Conservation (phyloP, 2,113 vertebrate genomes). For the Xiphias gladius region DNA sequence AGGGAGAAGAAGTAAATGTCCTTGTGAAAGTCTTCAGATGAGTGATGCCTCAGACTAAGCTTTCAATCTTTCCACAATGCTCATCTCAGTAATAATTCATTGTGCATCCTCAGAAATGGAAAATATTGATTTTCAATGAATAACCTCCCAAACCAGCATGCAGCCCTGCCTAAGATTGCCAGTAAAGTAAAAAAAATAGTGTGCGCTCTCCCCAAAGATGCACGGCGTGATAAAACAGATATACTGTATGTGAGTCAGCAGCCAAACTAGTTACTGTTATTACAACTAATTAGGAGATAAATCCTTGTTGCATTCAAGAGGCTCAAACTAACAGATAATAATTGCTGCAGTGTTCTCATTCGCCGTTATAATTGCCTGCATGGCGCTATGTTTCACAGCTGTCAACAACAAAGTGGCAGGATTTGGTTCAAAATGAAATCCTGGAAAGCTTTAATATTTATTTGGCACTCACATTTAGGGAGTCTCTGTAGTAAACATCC, state of each 20-base stretch:
- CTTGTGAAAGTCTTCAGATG: constrained; percentile 77
- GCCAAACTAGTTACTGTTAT: constrained; percentile 53
- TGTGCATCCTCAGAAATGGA: constrained; percentile 80
- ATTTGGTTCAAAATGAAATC: constrained; percentile 41
- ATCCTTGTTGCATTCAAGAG: constrained; percentile 49
- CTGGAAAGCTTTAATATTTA: constrained; percentile 56
- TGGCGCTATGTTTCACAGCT: constrained; percentile 47
- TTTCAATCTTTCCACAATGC: constrained; percentile 76
- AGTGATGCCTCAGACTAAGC: constrained; percentile 71
- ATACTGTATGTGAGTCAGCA: constrained; percentile 5
- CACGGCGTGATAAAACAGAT: constrained; percentile 39
- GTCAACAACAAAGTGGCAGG: constrained; percentile 52
- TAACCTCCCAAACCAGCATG: constrained; percentile 72
- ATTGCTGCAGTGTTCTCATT: constrained; percentile 52
- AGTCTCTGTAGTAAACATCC: constrained; percentile 24
- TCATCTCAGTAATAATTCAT: constrained; percentile 81
- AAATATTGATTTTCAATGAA: constrained; percentile 83
- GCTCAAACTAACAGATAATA: constrained; percentile 61
- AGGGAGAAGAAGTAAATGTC: constrained; percentile 69
- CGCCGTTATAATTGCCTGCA: constrained; percentile 62
- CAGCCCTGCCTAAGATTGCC: constrained; percentile 45
- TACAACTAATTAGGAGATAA: constrained; percentile 68
- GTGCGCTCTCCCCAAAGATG: constrained; percentile 8
- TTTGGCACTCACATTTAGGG: constrained; percentile 38
- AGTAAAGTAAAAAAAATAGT: constrained; percentile 57